A percentile compares a stretch with the other conserved stretches of the same genome.
Evolutionary conservation across 1,140 invertebrate genomes (phyloP).

Genomic region (Chironomus tepperi): DNA sequence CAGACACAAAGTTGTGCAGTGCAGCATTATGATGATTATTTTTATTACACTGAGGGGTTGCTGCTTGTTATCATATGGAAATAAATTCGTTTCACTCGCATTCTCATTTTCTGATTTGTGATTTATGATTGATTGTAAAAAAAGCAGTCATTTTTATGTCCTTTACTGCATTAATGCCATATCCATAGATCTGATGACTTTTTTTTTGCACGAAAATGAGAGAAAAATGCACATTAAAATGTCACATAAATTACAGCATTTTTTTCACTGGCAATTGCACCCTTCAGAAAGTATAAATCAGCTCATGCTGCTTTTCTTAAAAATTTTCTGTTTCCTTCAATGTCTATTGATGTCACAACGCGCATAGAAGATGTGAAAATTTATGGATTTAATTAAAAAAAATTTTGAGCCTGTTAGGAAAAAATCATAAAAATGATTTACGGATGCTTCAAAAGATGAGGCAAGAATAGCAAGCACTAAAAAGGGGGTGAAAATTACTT

Average conservation of each 20-base stretch:
- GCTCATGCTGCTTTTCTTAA: neutral
- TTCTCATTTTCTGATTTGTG: neutral
- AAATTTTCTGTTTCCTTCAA: neutral
- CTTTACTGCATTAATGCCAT: neutral
- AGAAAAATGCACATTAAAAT: constrained; percentile 22
- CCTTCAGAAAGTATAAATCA: neutral
- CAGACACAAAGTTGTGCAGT: neutral
- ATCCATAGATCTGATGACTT: neutral
- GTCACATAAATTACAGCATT: constrained; percentile 20
- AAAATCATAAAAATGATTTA: neutral
- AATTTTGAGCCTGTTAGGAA: neutral
- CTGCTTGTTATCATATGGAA: neutral
- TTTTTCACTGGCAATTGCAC: constrained; percentile 16
- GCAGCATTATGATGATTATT: neutral
- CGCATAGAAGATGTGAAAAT: neutral
- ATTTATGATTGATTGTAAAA: constrained; percentile 22
- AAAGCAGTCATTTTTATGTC: neutral
- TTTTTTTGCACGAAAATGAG: constrained; percentile 16
- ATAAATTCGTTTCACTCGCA: neutral
- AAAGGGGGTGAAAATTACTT: neutral
- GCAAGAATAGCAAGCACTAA: neutral
- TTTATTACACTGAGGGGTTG: neutral
- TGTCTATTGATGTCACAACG: neutral
- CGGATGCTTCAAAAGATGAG: neutral
- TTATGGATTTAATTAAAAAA: constrained; percentile 15